phyloP scores from a whole-genome alignment of 2,888 invertebrate genomes.

The Drosophila recens region DNA sequence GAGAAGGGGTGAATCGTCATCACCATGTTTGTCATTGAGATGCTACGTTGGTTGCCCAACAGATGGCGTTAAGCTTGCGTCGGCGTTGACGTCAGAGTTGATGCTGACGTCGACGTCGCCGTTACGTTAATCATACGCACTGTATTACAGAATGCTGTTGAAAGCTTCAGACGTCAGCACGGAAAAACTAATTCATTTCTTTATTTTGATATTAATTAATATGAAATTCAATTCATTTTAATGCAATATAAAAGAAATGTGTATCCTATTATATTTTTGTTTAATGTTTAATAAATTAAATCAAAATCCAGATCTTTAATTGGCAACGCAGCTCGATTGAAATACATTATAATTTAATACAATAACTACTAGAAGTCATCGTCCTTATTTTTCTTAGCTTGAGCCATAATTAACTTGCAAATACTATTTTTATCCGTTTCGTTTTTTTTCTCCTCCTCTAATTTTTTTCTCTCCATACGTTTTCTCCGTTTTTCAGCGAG shows the following conservation, averaged over 20 bases:
- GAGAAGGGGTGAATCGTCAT: too few species aligned
- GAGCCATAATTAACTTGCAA: conserved; percentile 8
- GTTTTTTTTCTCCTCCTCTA: not conserved
- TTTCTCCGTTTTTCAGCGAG: not conserved
- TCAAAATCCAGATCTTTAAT: not conserved
- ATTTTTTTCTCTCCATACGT: not conserved
- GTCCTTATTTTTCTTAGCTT: conserved; percentile 3
- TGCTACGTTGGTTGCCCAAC: not conserved
- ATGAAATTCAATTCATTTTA: too few species aligned
- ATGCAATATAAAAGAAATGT: too few species aligned
- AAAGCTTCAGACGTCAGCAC: too few species aligned
- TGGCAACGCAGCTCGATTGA: not conserved
- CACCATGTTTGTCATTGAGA: too few species aligned
- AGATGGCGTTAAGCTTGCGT: not conserved
- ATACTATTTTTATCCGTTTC: not conserved
- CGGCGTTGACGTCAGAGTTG: not conserved
- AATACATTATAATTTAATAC: conserved; percentile 4
- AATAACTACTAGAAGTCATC: not conserved
- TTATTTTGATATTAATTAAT: too few species aligned
- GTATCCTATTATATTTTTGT: not conserved
- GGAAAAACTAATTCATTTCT: too few species aligned
- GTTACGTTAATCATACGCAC: too few species aligned
- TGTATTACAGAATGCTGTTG: too few species aligned
- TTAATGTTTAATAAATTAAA: not conserved
- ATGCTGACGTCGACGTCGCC: not conserved